Evolutionary conservation across 2,113 vertebrate genomes (phyloP).

Genomic region (Xiphophorus couchianus): DNA sequence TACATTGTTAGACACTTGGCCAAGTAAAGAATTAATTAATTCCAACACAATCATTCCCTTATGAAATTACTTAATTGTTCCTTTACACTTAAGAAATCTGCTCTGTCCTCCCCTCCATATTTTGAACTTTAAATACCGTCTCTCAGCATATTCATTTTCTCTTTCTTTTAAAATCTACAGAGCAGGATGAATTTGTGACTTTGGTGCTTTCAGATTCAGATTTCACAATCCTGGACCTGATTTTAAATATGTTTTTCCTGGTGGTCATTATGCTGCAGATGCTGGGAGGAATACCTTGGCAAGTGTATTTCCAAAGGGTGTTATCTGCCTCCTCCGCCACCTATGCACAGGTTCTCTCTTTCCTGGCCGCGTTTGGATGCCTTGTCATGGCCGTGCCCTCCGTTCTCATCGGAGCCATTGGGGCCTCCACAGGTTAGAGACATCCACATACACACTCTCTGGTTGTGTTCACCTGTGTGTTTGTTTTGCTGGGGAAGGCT

Average conservation of each 20-base stretch:
- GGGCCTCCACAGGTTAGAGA: constrained; percentile 92
- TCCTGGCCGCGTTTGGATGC: constrained; percentile 96
- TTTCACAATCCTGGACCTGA: not conserved
- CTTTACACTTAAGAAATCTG: not conserved
- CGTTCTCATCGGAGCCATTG: constrained; percentile 94
- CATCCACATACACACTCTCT: constrained; percentile 7
- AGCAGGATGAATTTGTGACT: not conserved
- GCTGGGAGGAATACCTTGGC: constrained; percentile 97
- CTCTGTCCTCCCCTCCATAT: not conserved
- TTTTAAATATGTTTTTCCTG: not conserved
- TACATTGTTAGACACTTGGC: not conserved
- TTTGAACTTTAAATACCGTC: not conserved
- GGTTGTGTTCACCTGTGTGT: constrained; percentile 32
- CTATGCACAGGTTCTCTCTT: constrained; percentile 96
- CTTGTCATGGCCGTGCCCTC: constrained; percentile 95
- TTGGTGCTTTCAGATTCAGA: not conserved
- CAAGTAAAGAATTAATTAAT: not conserved
- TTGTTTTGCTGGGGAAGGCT: constrained; percentile 16
- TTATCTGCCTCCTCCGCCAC: constrained; percentile 97
- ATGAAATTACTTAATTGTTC: not conserved
- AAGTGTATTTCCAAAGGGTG: constrained; percentile 97
- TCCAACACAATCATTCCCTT: not conserved
- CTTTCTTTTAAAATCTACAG: not conserved
- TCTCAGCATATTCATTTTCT: not conserved
- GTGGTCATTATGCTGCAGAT: constrained; percentile 79